Evolutionary conservation across 2,113 vertebrate species (phyloP), one percentile per base, ranked within the genome.

Genomic region (Jacana jacana): DNA sequence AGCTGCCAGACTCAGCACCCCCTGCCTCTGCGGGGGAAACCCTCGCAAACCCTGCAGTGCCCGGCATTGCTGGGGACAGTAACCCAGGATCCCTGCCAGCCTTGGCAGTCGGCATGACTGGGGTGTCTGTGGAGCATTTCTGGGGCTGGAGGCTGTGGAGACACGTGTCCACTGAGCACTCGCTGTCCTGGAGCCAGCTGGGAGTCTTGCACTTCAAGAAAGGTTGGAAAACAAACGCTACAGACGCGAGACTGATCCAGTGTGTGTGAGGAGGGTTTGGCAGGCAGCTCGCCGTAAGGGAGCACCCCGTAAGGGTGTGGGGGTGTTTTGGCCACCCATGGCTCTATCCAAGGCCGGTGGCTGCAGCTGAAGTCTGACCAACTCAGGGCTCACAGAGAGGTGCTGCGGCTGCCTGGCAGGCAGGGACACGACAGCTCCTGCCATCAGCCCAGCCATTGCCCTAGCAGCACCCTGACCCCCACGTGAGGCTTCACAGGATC

Each of bases 241-340:
- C 15, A 37, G 44, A 27, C 4, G 1, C 11, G 23, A 64, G 31
- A 40, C 11, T 51, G 33, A 69, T 24, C 48, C 46, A 27, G 15
- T 8, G 11, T 8, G 22, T 6, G 28, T 25, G 57, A 60, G 33
- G 51, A 33, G 37, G 11, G n/a, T 70, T 84, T 12, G 5, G 27
- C 61, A 65, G 18, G 37, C 14, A 81, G 24, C 28, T 86, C 20
- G 18, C 46, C 10, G 46, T 20, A 20, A 46, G 46, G 19, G 46
- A 46, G 46, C 19, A 17, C 20, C 46, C 28, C 4, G 1, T 1
- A 12, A 17, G 37, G n/a, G 35, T 28, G 31, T 10, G 11, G 42
- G 42, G 18, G 16, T 22, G 19, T 19, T 63, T 69, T 2, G 3
- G 49, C 35, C 11, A 3, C n/a, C 52, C 58, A 12, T 0, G 0